phyloP scores from a whole-genome alignment of 2,797 vertebrate genomes.

The Microctenopoma lineatum region DNA sequence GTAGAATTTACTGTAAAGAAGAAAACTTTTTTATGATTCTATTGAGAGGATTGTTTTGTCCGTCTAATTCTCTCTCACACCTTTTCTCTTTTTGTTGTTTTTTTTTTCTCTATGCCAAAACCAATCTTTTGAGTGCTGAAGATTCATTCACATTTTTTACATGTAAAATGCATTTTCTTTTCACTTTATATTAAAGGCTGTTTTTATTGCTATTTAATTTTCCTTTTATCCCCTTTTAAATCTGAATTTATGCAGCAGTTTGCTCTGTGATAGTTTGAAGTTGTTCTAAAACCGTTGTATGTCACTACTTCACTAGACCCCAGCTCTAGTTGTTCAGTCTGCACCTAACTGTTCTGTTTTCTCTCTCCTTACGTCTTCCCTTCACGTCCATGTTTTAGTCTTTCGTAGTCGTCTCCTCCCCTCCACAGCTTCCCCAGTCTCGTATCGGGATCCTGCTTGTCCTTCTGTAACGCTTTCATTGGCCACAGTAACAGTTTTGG shows the following conservation, averaged over 20 bases:
- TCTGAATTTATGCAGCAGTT: slow-evolving; percentile 42
- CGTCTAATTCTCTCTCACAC: slow-evolving; percentile 55
- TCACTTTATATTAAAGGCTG: slow-evolving; percentile 75
- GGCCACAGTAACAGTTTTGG: slow-evolving; percentile 73
- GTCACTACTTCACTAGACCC: slow-evolving; percentile 29
- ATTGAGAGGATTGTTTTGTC: slow-evolving; percentile 71
- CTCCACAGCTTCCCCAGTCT: slow-evolving; percentile 40
- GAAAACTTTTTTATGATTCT: slow-evolving; percentile 76
- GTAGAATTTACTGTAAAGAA: slow-evolving; percentile 82
- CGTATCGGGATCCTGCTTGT: slow-evolving; percentile 37
- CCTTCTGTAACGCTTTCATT: slow-evolving; percentile 50
- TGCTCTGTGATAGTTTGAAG: slow-evolving; percentile 51
- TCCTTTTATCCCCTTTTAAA: slow-evolving; percentile 51
- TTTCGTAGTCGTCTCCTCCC: slow-evolving; percentile 29
- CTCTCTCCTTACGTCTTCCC: slow-evolving; percentile 32
- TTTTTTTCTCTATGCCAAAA: slow-evolving; percentile 72
- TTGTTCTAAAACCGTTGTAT: slow-evolving; percentile 37
- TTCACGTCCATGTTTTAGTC: slow-evolving; percentile 28
- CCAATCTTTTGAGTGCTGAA: slow-evolving; percentile 73
- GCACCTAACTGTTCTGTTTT: slow-evolving; percentile 42
- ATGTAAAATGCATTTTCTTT: slow-evolving; percentile 66
- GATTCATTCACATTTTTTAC: slow-evolving; percentile 65
- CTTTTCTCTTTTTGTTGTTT: slow-evolving; percentile 33
- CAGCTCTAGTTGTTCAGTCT: slow-evolving; percentile 44
- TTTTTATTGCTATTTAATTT: slow-evolving; percentile 77